Percentiles rank a stretch among this genome's conserved stretches.
These are phyloP conservation scores for Mormoops blainvillei DNA, from an alignment of 2,113 vertebrate species.

Conservation along the genomic window DNA sequence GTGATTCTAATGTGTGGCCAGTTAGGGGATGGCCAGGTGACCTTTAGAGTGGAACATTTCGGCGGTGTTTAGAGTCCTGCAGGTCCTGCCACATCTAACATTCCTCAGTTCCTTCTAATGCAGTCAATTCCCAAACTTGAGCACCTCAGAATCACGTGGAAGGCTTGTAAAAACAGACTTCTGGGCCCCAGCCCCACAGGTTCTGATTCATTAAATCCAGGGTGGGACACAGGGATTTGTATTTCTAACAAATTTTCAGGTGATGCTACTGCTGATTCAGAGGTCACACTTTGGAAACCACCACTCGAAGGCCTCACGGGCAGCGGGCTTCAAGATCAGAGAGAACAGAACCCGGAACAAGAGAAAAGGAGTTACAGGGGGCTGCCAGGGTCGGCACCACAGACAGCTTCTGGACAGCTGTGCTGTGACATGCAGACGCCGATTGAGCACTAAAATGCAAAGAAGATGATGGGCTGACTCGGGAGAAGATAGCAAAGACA, in stretches of 20 bases:
- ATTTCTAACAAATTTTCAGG: neutral
- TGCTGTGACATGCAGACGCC: neutral
- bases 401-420: neutral
- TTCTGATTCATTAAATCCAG: neutral
- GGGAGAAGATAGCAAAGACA: neutral
- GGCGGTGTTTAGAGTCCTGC: neutral
- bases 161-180: neutral
- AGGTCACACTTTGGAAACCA: neutral
- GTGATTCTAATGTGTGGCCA: neutral
- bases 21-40: neutral
- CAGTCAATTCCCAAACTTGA: neutral
- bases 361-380: neutral
- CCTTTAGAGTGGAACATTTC: neutral
- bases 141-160: neutral
- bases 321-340: neutral
- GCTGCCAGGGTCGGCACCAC: neutral
- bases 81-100: neutral
- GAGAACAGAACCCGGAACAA: neutral
- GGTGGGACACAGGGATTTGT: neutral
- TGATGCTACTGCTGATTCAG: neutral
- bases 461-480: neutral
- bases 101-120: neutral
- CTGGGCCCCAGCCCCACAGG: neutral
- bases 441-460: neutral
- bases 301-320: neutral